Evolutionary conservation across 2,888 invertebrate genomes (phyloP).

Genomic region (Athrips mouffetella): DNA sequence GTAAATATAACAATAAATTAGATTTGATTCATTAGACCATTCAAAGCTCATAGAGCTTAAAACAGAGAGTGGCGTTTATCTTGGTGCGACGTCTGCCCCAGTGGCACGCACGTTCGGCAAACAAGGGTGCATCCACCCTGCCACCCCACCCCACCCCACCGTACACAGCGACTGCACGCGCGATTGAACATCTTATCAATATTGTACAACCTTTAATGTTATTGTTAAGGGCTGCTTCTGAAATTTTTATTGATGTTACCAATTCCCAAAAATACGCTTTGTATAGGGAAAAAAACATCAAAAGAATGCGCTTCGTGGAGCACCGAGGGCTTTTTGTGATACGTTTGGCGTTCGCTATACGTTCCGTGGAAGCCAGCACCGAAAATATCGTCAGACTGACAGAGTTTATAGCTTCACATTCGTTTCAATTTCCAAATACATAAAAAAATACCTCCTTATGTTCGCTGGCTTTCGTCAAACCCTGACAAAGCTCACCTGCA

Average conservation of each 20-base stretch:
- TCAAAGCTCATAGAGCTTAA: background rate
- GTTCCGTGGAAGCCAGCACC: too few relatives aligned
- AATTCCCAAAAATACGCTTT: too few relatives aligned
- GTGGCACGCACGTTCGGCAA: constrained; percentile 34
- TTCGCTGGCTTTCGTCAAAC: background rate
- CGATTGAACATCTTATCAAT: constrained; percentile 19
- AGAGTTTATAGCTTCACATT: background rate
- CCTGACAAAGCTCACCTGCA: constrained; percentile 12
- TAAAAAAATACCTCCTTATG: background rate
- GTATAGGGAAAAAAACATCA: too few relatives aligned
- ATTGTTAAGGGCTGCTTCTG: constrained; percentile 5
- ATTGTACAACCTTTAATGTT: constrained; percentile 13
- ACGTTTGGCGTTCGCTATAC: too few relatives aligned
- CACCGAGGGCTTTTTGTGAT: too few relatives aligned
- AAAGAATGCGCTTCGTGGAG: too few relatives aligned
- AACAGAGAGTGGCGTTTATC: constrained; percentile 34
- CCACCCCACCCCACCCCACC: constrained; percentile 10
- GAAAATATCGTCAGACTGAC: background rate
- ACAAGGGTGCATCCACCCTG: constrained; percentile 37
- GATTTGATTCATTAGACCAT: too few relatives aligned
- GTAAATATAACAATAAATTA: too few relatives aligned
- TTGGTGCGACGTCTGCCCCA: constrained; percentile 26
- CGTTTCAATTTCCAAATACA: background rate
- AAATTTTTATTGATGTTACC: constrained; percentile 1
- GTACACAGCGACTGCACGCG: constrained; percentile 10